Percentiles rank a stretch among this genome's conserved stretches.
Conservation (phyloP, 2,888 invertebrate species). For the Andrena bucephala region DNA sequence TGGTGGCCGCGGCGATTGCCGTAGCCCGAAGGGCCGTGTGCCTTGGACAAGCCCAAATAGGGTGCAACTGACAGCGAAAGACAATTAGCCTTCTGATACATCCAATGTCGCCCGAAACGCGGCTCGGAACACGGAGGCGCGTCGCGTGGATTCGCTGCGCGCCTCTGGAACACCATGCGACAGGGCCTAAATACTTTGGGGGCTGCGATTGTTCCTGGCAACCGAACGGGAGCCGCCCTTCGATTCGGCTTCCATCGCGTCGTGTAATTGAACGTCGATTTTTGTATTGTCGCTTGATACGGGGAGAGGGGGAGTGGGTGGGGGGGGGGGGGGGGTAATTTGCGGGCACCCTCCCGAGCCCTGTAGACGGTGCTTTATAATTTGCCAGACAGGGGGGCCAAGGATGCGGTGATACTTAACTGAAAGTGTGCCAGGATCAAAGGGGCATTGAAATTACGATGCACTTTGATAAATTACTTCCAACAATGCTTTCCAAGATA, state of each 20-base stretch:
- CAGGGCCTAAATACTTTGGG: slow-evolving; percentile 10
- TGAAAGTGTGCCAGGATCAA: too few species aligned
- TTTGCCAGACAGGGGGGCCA: neutral
- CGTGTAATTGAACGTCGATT: slow-evolving; percentile 59
- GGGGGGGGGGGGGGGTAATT: slow-evolving; percentile 28
- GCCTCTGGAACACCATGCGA: slow-evolving; percentile 41
- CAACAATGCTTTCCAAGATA: too few species aligned
- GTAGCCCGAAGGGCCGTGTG: slow-evolving; percentile 82
- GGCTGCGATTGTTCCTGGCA: slow-evolving; percentile 50
- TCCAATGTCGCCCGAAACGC: slow-evolving; percentile 71
- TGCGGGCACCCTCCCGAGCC: slow-evolving; percentile 1
- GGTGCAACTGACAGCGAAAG: slow-evolving; percentile 85
- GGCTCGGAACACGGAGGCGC: slow-evolving; percentile 47
- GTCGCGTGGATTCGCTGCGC: slow-evolving; percentile 58
- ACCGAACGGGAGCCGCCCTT: slow-evolving; percentile 39
- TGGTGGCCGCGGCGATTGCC: slow-evolving; percentile 46
- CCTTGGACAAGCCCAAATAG: slow-evolving; percentile 83
- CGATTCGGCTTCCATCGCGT: slow-evolving; percentile 26
- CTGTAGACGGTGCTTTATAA: slow-evolving; percentile 13
- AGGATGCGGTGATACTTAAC: slow-evolving; percentile 3
- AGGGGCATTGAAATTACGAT: too few species aligned
- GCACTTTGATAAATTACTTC: too few species aligned
- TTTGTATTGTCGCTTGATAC: slow-evolving; percentile 42
- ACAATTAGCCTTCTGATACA: slow-evolving; percentile 85
- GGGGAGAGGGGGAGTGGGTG: neutral